Percentiles rank a stretch among this genome's conserved stretches.
These are phyloP conservation scores for Ricordea florida DNA, from an alignment of 92 coral and sea anemone genomes.

Conservation along the genomic window DNA sequence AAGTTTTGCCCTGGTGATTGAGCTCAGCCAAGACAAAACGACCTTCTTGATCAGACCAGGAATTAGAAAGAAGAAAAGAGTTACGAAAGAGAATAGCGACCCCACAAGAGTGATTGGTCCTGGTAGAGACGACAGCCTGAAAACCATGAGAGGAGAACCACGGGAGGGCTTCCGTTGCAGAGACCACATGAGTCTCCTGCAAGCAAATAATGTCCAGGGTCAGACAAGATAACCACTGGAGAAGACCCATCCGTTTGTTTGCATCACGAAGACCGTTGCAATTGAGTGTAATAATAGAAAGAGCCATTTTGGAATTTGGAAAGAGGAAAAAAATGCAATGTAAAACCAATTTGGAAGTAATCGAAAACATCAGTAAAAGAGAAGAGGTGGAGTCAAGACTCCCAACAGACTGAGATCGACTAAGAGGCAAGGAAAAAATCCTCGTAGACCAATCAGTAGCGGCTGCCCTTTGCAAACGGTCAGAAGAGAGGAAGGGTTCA, in stretches of 20 bases:
- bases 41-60: neutral
- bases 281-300: neutral
- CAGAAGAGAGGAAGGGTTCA: too few relatives aligned
- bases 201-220: conserved; percentile 3
- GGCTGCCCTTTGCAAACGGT: too few relatives aligned
- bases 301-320: too few relatives aligned
- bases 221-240: neutral
- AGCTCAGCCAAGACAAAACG: neutral
- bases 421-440: too few relatives aligned
- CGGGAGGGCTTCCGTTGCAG: neutral
- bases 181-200: conserved; percentile 17
- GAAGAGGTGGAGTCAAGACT: too few relatives aligned
- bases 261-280: conserved; percentile 9
- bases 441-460: too few relatives aligned
- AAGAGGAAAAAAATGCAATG: too few relatives aligned
- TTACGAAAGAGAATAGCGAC: neutral
- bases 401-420: too few relatives aligned
- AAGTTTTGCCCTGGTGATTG: neutral
- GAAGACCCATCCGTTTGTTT: neutral
- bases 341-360: too few relatives aligned
- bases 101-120: conserved; percentile 3
- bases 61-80: neutral
- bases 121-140: neutral
- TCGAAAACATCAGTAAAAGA: too few relatives aligned
- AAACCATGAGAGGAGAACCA: conserved; percentile 27